A percentile compares a stretch with the other conserved stretches of the same genome.
These are phyloP conservation scores for Centruroides sculpturatus DNA, from an alignment of 1,140 invertebrate genomes.

Conservation along the genomic window DNA sequence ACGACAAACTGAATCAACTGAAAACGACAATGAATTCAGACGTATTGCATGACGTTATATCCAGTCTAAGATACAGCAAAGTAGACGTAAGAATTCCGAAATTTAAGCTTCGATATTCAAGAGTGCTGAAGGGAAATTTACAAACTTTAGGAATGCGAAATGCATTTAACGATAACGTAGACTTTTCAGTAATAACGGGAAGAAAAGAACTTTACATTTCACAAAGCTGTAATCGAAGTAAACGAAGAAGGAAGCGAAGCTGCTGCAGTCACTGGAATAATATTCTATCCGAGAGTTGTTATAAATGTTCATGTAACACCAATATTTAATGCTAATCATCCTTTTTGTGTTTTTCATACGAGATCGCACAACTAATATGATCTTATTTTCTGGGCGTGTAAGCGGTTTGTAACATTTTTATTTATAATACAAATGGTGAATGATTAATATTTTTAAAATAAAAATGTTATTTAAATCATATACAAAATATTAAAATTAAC, in stretches of 20 bases:
- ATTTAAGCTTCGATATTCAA: slow-evolving; percentile 18
- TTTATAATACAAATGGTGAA: no score
- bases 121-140: slow-evolving; percentile 13
- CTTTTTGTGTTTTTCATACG: slow-evolving; percentile 45
- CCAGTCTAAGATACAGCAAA: background rate
- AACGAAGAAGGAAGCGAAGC: slow-evolving; percentile 58
- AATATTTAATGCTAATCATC: slow-evolving; percentile 31
- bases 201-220: slow-evolving; percentile 16
- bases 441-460: no score
- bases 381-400: no score
- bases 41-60: slow-evolving; percentile 24
- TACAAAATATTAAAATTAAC: no score
- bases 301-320: background rate
- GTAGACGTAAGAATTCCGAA: slow-evolving; percentile 19
- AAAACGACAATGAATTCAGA: slow-evolving; percentile 34
- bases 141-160: slow-evolving; percentile 14
- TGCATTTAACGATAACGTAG: slow-evolving; percentile 15
- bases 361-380: slow-evolving; percentile 27
- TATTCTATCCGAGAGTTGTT: slow-evolving; percentile 11
- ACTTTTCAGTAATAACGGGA: slow-evolving; percentile 17
- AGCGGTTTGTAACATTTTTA: no score
- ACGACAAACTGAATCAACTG: slow-evolving; percentile 28
- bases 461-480: no score
- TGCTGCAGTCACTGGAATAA: slow-evolving; percentile 42
- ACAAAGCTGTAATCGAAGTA: slow-evolving; percentile 40